These are phyloP conservation scores for Takifugu rubripes DNA, from an alignment of 2,797 vertebrate genomes.

Conservation along the genomic window DNA sequence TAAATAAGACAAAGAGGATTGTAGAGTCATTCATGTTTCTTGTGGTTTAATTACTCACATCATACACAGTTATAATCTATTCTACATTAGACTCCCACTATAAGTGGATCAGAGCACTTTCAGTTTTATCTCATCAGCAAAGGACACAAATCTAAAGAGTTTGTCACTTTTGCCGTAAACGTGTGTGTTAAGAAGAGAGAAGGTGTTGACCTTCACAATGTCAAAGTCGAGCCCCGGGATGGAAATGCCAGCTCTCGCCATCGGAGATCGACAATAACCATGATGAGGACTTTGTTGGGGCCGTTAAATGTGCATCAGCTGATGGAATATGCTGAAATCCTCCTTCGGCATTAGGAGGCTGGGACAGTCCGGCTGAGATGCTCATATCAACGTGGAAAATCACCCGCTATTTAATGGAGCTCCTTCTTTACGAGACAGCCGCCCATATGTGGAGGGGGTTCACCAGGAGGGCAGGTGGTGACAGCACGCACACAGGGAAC, in stretches of 20 bases:
- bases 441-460: slow-evolving; percentile 39
- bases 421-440: slow-evolving; percentile 30
- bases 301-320: slow-evolving; percentile 54
- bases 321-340: slow-evolving; percentile 39
- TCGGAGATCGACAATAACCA: slow-evolving; percentile 44
- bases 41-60: too few species aligned
- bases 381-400: slow-evolving; percentile 47
- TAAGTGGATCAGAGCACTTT: neutral
- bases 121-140: neutral
- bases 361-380: slow-evolving; percentile 29
- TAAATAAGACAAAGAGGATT: too few species aligned
- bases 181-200: neutral
- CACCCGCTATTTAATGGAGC: slow-evolving; percentile 48
- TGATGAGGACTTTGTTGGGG: slow-evolving; percentile 54
- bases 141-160: too few species aligned
- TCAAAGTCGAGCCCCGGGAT: slow-evolving; percentile 48
- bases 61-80: too few species aligned
- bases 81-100: too few species aligned
- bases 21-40: too few species aligned
- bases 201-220: slow-evolving; percentile 49
- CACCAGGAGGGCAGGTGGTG: slow-evolving; percentile 40
- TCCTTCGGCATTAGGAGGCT: slow-evolving; percentile 22
- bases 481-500: slow-evolving; percentile 1
- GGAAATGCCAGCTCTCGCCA: slow-evolving; percentile 50
- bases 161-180: slow-evolving; percentile 3